phyloP scores from a whole-genome alignment of 2,113 vertebrate genomes.

The Eptesicus fuscus region DNA sequence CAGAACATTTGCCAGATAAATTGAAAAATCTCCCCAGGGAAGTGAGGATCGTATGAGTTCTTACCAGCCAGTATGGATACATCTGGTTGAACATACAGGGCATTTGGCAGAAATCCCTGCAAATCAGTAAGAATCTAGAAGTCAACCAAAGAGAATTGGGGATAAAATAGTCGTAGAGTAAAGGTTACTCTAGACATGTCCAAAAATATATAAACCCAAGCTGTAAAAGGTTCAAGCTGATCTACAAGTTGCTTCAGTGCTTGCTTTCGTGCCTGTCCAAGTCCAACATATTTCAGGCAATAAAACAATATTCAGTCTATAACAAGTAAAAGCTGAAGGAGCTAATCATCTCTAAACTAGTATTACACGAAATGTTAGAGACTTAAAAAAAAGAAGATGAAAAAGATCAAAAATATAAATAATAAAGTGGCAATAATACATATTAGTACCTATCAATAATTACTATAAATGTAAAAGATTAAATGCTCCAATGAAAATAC shows the following conservation, averaged over 20 bases:
- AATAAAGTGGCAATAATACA: background rate
- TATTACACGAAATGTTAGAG: background rate
- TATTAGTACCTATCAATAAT: background rate
- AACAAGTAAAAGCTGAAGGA: background rate
- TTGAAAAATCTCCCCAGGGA: background rate
- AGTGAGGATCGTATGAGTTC: background rate
- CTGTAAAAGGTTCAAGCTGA: background rate
- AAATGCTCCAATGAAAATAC: background rate
- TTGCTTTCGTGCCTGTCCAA: background rate
- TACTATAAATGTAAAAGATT: background rate
- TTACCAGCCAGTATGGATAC: fast-evolving
- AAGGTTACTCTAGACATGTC: fast-evolving
- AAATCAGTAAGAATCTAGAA: background rate
- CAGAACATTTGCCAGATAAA: background rate
- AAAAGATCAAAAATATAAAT: background rate
- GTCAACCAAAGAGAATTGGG: background rate
- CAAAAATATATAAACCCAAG: background rate
- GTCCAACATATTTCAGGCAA: background rate
- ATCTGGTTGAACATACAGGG: background rate
- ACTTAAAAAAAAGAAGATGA: background rate
- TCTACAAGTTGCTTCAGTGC: fast-evolving
- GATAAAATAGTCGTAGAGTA: background rate
- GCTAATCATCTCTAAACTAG: background rate
- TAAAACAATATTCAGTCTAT: background rate
- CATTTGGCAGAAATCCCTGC: background rate